Base-by-base conservation (phyloP, 2,113 vertebrate species). In the Manacus vitellinus region DNA sequence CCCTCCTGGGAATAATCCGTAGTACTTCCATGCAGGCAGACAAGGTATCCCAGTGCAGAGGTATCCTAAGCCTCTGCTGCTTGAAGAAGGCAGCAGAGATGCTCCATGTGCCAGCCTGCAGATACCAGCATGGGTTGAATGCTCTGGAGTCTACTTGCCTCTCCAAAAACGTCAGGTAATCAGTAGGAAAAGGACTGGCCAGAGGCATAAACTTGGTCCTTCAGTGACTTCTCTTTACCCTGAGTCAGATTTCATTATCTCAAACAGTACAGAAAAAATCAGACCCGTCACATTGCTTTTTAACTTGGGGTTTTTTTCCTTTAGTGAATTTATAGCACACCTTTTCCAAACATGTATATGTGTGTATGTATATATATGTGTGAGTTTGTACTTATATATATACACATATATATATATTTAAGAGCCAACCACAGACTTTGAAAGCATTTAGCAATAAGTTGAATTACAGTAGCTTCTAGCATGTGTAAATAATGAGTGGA, bases 381-480 rank as follows among this genome's bases (percentile, higher is more conserved):
- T 55, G 55, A 14, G 14, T 25, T 24, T 46, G 25, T 63, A 82
- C 39, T 52, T n/a, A 44, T 24, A 76, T 43, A 75, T 6, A 72
- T 4, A 65, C 12, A 33, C 9, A 59, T 11, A 59, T 27, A 85
- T 10, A 44, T 8, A 22, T 12, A 35, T 92, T 73, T 51, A 93
- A 93, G 84, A 95, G 89, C 49, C 94, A 95, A 75, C 68, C 82
- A 86, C n/a, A 80, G 95, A 96, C 73, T 97, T 96, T 81, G 77
- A 85, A 97, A 95, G 89, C 96, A 89, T 96, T 97, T 97, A 97
- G 97, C 97, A 98, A 97, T 97, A 98, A 97, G 90, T 56, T 94
- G 93, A 95, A 95, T 94, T 92, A 68, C 89, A 95, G 91, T 81
- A 93, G 95, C 92, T 98, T 97, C 97, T 86, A 93, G 95, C 88